These are phyloP conservation scores for Eupithecia centaureata DNA, from an alignment of 2,888 invertebrate genomes.

Conservation along the genomic window DNA sequence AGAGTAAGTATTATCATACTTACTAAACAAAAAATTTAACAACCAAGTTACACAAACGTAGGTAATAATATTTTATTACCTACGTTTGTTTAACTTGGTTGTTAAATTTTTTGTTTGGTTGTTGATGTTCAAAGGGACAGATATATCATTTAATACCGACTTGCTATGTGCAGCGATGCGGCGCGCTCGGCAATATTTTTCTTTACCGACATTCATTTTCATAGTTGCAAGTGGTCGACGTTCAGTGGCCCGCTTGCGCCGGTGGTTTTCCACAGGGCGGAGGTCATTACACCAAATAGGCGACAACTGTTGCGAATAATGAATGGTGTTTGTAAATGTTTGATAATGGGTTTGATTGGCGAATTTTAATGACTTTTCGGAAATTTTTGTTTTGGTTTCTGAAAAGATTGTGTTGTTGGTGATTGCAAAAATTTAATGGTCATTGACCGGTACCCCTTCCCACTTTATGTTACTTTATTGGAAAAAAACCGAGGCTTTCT, in stretches of 20 bases:
- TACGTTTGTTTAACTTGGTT: no score
- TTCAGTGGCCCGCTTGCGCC: background rate
- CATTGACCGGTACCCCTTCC: background rate
- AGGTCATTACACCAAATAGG: constrained; percentile 74
- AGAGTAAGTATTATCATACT: no score
- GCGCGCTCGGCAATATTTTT: background rate
- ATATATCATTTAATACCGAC: no score
- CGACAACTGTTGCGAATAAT: constrained; percentile 65
- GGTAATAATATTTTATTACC: no score
- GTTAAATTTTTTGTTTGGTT: no score
- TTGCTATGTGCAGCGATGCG: background rate
- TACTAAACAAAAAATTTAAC: no score
- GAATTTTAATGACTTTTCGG: constrained; percentile 16
- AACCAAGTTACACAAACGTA: no score
- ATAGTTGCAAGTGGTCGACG: background rate
- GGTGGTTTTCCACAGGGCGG: constrained; percentile 63
- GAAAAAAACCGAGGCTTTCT: background rate
- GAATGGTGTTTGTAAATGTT: constrained; percentile 48
- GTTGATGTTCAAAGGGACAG: no score
- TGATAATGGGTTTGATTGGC: constrained; percentile 23
- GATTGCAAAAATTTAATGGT: background rate
- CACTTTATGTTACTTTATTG: background rate
- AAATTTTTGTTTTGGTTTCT: background rate
- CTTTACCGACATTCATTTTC: background rate
- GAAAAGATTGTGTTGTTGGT: constrained; percentile 27